Base-by-base conservation (phyloP, 2,888 invertebrate genomes). In the Mayetiola destructor region DNA sequence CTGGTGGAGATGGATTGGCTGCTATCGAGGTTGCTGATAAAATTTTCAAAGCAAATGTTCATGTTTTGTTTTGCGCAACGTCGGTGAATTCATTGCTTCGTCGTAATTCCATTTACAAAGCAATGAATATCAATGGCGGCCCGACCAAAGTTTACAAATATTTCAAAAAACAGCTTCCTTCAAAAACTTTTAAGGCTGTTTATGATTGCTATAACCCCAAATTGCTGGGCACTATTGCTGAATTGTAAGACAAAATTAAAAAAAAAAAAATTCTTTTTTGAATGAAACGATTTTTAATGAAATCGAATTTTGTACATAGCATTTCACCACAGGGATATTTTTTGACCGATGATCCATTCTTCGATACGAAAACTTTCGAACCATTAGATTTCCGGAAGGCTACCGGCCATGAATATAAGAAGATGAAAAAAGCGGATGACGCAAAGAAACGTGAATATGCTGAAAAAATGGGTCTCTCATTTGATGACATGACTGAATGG, bases 1-100 rank as follows among this genome's bases (percentile, higher is more conserved):
- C 48, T 14, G 48, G 48, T n/a, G 48, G 48, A 5, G 27, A 48
- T 27, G 48, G 48, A 27, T 48, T 48, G 48, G 48, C 48, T n/a
- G 48, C 48, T 3, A 48, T 48, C 16, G 48, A 48, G 3, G 20
- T 48, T 27, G 48, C 48, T 9, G 14, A 27, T 27, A 48, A 48
- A 9, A 48, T 48, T 27, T 48, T 48, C 6, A 27, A 48, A n/a
- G 48, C 48, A 2, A 48, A 48, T 48, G 48, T 48, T 27, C 5
- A 27, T 27, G 48, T 48, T 27, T 23, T 48, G 8, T 48, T 48
- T n/a, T n/a, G 27, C 2, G 27, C 27, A n/a, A 4, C 27, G 16
- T 48, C 48, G 2, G 12, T 48, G 6, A 27, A 48, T 23, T 23
- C 6, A 2, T 16, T 48, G 1, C 2, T 48, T n/a, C 27, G 48